phyloP scores from a whole-genome alignment of 53 echinoderm and acorn worm genomes.

The Actinopyga echinites region DNA sequence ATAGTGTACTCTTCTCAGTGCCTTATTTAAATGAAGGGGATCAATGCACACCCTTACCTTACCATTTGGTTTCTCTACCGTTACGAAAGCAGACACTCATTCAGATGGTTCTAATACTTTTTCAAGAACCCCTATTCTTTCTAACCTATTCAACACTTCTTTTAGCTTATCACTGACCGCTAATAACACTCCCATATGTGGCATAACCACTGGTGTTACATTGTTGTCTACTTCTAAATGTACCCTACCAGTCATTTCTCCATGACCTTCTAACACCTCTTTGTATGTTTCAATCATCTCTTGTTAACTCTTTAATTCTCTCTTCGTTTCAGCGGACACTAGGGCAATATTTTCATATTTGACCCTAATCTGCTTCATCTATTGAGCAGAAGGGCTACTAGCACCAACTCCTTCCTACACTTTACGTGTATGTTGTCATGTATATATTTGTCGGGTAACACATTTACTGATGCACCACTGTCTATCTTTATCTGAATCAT shows the following conservation, averaged over 20 bases:
- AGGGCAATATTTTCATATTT: not conserved
- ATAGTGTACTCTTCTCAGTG: conserved; percentile 50
- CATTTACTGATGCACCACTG: conserved; percentile 26
- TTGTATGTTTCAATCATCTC: conserved; percentile 6
- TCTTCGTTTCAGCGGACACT: not conserved
- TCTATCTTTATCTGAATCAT: no score
- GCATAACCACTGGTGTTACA: conserved; percentile 49
- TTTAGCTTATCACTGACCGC: conserved; percentile 40
- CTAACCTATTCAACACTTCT: conserved; percentile 4
- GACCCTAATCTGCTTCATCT: conserved; percentile 1
- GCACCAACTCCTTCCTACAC: not conserved
- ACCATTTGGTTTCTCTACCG: conserved; percentile 42
- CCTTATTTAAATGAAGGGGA: conserved; percentile 26
- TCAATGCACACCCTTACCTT: conserved; percentile 55
- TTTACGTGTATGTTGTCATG: not conserved
- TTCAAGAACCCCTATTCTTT: not conserved
- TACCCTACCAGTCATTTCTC: conserved; percentile 45
- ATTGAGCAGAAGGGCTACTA: not conserved
- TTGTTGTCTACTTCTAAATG: conserved; percentile 47
- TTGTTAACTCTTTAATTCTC: not conserved
- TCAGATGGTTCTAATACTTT: conserved; percentile 41
- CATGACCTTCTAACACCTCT: conserved; percentile 40
- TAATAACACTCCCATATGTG: conserved; percentile 41
- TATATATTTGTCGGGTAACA: not conserved
- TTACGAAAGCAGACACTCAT: conserved; percentile 65